Conservation (phyloP, 2,888 invertebrate species). For the Ophion ventricosus region DNA sequence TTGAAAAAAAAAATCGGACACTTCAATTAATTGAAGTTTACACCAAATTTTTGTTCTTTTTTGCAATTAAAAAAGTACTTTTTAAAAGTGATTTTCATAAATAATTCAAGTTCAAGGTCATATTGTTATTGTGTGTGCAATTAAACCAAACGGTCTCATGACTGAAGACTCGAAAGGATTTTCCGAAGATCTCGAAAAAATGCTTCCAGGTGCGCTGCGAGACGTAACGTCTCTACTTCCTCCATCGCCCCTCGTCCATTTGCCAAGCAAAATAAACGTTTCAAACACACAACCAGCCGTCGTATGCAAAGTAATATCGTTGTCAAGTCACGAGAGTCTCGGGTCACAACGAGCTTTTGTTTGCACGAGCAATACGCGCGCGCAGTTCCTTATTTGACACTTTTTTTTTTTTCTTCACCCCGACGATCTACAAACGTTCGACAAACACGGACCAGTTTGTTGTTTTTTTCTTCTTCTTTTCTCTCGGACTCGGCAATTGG, state of each 20-base stretch:
- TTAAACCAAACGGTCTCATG: slow-evolving; percentile 14
- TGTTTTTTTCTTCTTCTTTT: no score
- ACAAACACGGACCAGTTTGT: slow-evolving; percentile 53
- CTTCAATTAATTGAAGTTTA: no score
- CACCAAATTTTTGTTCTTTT: no score
- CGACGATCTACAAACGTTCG: slow-evolving; percentile 56
- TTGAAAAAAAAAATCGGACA: no score
- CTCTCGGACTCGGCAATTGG: slow-evolving; percentile 25
- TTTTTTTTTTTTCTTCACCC: slow-evolving; percentile 18
- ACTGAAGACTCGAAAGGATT: slow-evolving; percentile 4
- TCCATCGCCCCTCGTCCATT: background rate
- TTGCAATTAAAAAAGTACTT: no score
- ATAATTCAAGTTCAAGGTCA: no score
- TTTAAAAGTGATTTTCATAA: no score
- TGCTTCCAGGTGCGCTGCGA: slow-evolving; percentile 25
- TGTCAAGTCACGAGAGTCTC: background rate
- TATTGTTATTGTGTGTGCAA: no score
- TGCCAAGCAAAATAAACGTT: slow-evolving; percentile 20
- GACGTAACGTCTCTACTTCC: background rate
- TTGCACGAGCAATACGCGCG: slow-evolving; percentile 35
- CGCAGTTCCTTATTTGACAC: slow-evolving; percentile 1
- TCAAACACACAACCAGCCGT: background rate
- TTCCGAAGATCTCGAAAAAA: slow-evolving; percentile 17
- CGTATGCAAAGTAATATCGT: slow-evolving; percentile 3
- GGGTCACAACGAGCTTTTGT: slow-evolving; percentile 40